Conservation (phyloP, 2,888 invertebrate genomes). For the Teleogryllus oceanicus region DNA sequence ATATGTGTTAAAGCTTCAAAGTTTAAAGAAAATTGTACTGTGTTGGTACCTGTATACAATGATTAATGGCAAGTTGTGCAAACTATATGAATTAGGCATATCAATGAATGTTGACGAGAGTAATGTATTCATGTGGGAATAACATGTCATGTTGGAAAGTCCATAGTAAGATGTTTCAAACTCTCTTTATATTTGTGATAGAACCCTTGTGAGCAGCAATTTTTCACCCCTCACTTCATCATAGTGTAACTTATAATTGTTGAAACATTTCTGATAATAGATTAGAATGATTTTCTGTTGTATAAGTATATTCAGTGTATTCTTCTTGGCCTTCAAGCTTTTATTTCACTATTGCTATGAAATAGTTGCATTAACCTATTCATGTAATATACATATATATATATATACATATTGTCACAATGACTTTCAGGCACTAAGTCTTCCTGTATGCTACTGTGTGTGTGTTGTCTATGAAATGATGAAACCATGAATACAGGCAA, state of each 20-base stretch:
- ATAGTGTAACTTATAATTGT: slow-evolving; percentile 9
- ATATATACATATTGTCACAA: slow-evolving; percentile 4
- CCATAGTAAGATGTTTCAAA: slow-evolving; percentile 2
- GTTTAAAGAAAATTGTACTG: slow-evolving; percentile 8
- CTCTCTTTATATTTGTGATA: slow-evolving; percentile 18
- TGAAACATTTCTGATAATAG: background rate
- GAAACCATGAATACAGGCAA: slow-evolving; percentile 9
- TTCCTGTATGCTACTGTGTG: slow-evolving; percentile 10
- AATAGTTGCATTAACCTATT: slow-evolving; percentile 1
- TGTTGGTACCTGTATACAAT: slow-evolving; percentile 10
- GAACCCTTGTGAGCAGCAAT: background rate
- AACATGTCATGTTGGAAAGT: slow-evolving; percentile 10
- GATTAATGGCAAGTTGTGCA: background rate
- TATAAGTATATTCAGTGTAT: background rate
- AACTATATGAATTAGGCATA: slow-evolving; percentile 10
- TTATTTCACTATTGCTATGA: slow-evolving; percentile 1
- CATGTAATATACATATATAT: background rate
- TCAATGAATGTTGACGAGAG: slow-evolving; percentile 1
- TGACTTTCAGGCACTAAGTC: slow-evolving; percentile 18
- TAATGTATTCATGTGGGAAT: background rate
- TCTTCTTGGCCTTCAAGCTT: slow-evolving; percentile 3
- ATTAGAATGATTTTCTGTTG: background rate
- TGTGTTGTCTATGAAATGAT: slow-evolving; percentile 18
- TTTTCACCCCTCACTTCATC: slow-evolving; percentile 8
- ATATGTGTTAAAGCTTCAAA: slow-evolving; percentile 7